A percentile compares a stretch with the other conserved stretches of the same genome.
These are phyloP conservation scores for Hydriomena furcata DNA, from an alignment of 2,888 invertebrate species.

Conservation along the genomic window DNA sequence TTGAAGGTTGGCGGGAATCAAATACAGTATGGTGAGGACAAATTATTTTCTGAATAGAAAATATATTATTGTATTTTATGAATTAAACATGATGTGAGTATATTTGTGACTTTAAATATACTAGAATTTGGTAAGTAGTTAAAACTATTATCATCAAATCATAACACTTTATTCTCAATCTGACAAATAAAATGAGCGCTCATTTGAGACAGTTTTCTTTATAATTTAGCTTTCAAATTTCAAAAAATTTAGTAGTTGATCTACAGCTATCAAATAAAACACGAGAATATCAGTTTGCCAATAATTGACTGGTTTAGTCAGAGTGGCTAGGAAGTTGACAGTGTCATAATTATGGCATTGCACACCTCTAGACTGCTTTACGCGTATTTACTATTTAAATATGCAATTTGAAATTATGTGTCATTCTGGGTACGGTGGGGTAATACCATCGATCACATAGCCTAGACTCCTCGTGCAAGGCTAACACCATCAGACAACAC, in stretches of 20 bases:
- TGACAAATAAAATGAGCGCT: no score
- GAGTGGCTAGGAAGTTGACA: slow-evolving; percentile 43
- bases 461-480: no score
- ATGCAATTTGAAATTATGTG: slow-evolving; percentile 32
- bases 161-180: no score
- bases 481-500: no score
- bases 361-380: slow-evolving; percentile 40
- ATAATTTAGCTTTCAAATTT: slow-evolving; percentile 3
- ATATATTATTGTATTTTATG: no score
- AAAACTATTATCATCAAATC: no score
- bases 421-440: slow-evolving; percentile 6
- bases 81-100: no score
- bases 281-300: slow-evolving; percentile 15
- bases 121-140: no score
- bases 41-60: no score
- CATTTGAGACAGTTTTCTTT: neutral
- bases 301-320: slow-evolving; percentile 27
- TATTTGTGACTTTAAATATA: no score
- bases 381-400: slow-evolving; percentile 27
- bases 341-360: slow-evolving; percentile 35
- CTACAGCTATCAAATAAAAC: slow-evolving; percentile 14
- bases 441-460: neutral
- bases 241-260: neutral
- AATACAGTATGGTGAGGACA: no score
- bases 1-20: no score